phyloP scores from a whole-genome alignment of 2,888 invertebrate species.

The Tortricodes alternella region DNA sequence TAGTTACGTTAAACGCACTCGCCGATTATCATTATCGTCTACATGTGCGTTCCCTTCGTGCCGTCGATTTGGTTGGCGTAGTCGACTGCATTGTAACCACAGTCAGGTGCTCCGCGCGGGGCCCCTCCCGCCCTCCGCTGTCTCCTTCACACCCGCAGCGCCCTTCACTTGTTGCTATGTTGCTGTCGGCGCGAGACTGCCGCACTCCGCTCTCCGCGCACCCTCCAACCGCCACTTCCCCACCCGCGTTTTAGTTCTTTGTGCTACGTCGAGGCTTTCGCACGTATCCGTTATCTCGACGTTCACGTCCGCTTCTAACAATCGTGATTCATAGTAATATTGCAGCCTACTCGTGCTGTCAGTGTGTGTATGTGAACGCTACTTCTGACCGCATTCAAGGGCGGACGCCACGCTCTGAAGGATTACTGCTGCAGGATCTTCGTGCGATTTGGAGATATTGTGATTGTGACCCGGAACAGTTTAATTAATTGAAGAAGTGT shows the following conservation, averaged over 20 bases:
- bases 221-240: slow-evolving; percentile 58
- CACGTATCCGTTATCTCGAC: slow-evolving; percentile 60
- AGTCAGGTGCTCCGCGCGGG: slow-evolving; percentile 69
- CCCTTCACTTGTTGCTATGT: slow-evolving; percentile 81
- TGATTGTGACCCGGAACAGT: slow-evolving; percentile 23
- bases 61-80: slow-evolving; percentile 19
- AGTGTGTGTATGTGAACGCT: slow-evolving; percentile 64
- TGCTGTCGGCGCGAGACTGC: slow-evolving; percentile 61
- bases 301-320: slow-evolving; percentile 53
- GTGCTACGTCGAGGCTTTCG: slow-evolving; percentile 71
- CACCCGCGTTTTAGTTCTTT: slow-evolving; percentile 80
- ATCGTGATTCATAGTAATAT: slow-evolving; percentile 55
- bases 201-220: slow-evolving; percentile 61
- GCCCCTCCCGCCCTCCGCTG: slow-evolving; percentile 51
- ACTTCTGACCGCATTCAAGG: slow-evolving; percentile 63
- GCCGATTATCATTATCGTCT: slow-evolving; percentile 57
- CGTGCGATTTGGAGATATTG: slow-evolving; percentile 32
- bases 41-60: slow-evolving; percentile 59
- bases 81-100: slow-evolving; percentile 38
- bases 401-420: slow-evolving; percentile 47
- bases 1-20: slow-evolving; percentile 7
- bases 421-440: slow-evolving; percentile 35
- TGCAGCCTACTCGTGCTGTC: slow-evolving; percentile 60
- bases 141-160: slow-evolving; percentile 58
- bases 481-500: slow-evolving; percentile 20